A percentile compares a stretch with the other conserved stretches of the same genome.
These are phyloP conservation scores for Gavialis gangeticus DNA, from an alignment of 2,113 vertebrate genomes.

Conservation along the genomic window DNA sequence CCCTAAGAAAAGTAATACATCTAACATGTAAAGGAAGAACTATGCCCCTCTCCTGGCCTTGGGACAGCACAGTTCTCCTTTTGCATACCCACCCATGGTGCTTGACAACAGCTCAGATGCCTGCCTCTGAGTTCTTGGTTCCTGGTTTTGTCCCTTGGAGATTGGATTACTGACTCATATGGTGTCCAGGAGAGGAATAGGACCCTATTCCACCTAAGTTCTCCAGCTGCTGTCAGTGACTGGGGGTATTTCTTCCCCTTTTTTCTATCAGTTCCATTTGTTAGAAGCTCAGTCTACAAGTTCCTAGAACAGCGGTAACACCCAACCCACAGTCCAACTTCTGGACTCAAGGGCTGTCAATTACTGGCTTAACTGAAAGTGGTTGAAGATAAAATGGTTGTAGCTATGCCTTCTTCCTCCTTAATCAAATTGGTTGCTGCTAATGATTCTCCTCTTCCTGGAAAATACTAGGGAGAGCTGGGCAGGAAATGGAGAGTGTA, in stretches of 20 bases:
- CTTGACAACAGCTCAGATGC: background rate
- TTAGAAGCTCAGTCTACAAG: background rate
- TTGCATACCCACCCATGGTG: background rate
- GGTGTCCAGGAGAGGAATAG: background rate
- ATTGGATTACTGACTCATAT: background rate
- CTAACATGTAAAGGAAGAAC: too few species aligned
- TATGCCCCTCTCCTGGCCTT: background rate
- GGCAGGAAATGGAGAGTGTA: background rate
- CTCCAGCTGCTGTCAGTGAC: background rate
- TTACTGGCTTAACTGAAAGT: background rate
- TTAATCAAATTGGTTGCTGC: background rate
- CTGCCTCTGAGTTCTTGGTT: background rate
- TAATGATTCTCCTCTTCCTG: background rate
- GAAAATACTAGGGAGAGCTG: background rate
- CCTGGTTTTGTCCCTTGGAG: background rate
- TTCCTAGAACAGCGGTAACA: background rate
- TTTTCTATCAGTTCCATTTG: background rate
- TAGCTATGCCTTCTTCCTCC: background rate
- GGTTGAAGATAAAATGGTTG: too few species aligned
- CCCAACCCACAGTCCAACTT: background rate
- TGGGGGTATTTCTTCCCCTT: background rate
- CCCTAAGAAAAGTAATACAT: too few species aligned
- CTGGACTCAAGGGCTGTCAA: background rate
- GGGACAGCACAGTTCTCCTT: background rate
- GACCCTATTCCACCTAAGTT: background rate